Evolutionary conservation across 1,140 invertebrate genomes (phyloP).

Genomic region (Asbolus verrucosus): DNA sequence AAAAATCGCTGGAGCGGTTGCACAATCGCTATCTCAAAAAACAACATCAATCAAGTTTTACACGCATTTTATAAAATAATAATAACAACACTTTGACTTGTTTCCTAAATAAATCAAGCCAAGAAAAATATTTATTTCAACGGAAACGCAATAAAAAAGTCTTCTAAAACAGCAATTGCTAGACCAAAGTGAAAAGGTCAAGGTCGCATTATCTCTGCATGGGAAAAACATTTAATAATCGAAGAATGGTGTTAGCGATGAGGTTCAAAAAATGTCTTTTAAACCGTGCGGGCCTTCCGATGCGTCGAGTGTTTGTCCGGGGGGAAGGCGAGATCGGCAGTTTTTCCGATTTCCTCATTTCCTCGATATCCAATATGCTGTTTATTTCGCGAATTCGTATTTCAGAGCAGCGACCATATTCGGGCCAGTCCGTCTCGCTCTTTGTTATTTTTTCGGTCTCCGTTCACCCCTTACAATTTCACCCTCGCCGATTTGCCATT

Average conservation of each 20-base stretch:
- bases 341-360: slow-evolving; percentile 3
- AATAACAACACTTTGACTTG: slow-evolving; percentile 38
- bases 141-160: slow-evolving; percentile 37
- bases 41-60: slow-evolving; percentile 33
- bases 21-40: slow-evolving; percentile 27
- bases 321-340: not conserved
- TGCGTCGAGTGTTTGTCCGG: no score
- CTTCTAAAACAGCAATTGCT: slow-evolving; percentile 32
- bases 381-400: slow-evolving; percentile 41
- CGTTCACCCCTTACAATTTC: slow-evolving; percentile 50
- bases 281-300: no score
- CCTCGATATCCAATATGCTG: slow-evolving; percentile 39
- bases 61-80: slow-evolving; percentile 39
- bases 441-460: slow-evolving; percentile 46
- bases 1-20: slow-evolving; percentile 1
- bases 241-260: slow-evolving; percentile 24
- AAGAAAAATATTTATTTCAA: slow-evolving; percentile 36
- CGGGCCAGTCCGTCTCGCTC: slow-evolving; percentile 22
- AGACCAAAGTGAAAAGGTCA: slow-evolving; percentile 43
- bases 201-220: slow-evolving; percentile 24
- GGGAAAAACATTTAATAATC: slow-evolving; percentile 19
- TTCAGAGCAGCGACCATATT: slow-evolving; percentile 48
- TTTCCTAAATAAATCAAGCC: slow-evolving; percentile 35
- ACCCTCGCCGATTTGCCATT: slow-evolving; percentile 50
- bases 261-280: slow-evolving; percentile 10